Conservation (phyloP, 1,140 invertebrate genomes). For the Bemisia tabaci region DNA sequence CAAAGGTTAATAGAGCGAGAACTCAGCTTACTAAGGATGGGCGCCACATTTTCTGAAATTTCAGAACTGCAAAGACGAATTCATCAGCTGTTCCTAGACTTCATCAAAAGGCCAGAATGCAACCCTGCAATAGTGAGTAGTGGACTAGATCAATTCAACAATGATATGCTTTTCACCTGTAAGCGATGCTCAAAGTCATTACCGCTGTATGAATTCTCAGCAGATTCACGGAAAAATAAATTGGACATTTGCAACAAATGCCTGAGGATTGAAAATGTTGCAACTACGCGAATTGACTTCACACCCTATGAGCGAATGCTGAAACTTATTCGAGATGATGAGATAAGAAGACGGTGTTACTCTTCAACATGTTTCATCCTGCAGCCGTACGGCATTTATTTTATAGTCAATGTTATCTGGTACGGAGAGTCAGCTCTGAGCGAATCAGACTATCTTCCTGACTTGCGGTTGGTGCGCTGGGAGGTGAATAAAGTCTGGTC, state of each 20-base stretch:
- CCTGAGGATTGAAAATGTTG: slow-evolving; percentile 19
- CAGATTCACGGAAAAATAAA: slow-evolving; percentile 14
- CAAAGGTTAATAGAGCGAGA: slow-evolving; percentile 43
- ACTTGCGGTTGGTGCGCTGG: slow-evolving; percentile 43
- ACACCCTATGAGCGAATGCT: slow-evolving; percentile 17
- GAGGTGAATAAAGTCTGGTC: slow-evolving; percentile 43
- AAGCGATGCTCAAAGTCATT: slow-evolving; percentile 17
- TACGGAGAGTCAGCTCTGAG: slow-evolving; percentile 47
- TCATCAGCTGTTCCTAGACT: slow-evolving; percentile 18
- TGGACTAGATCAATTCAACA: slow-evolving; percentile 6
- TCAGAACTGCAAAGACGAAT: slow-evolving; percentile 42
- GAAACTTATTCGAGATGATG: slow-evolving; percentile 15
- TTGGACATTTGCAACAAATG: slow-evolving; percentile 17
- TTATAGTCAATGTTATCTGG: slow-evolving; percentile 50
- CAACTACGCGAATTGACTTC: slow-evolving; percentile 18
- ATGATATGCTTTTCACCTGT: slow-evolving; percentile 14
- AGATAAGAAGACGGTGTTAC: slow-evolving; percentile 16
- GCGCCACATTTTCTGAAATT: slow-evolving; percentile 34
- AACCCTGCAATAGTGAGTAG: slow-evolving; percentile 15
- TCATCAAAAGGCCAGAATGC: slow-evolving; percentile 17
- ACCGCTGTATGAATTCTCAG: slow-evolving; percentile 14
- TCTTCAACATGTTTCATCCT: slow-evolving; percentile 17
- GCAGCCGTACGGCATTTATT: slow-evolving; percentile 38
- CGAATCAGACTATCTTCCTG: slow-evolving; percentile 39
- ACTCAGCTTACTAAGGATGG: slow-evolving; percentile 38